Conservation (phyloP, 2,797 vertebrate genomes). For the Coranthus polyacanthus region DNA sequence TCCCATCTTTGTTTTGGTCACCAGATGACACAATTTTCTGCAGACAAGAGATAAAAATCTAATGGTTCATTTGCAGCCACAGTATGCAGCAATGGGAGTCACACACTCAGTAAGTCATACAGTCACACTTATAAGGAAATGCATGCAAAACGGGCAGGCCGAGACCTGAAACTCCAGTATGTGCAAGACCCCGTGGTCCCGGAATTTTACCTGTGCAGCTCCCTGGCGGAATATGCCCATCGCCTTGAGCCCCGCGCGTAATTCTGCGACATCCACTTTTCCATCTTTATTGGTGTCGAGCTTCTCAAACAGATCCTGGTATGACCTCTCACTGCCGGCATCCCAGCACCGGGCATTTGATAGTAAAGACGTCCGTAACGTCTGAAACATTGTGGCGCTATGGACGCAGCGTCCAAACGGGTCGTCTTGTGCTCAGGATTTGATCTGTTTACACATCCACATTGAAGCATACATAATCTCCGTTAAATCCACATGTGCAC, state of each 20-base stretch:
- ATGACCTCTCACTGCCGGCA: constrained; percentile 77
- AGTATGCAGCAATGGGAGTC: no score
- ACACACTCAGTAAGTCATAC: background rate
- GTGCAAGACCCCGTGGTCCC: background rate
- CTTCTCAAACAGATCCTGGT: constrained; percentile 89
- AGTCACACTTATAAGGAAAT: background rate
- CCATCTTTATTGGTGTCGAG: constrained; percentile 93
- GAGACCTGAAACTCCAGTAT: constrained; percentile 22
- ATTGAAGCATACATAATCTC: background rate
- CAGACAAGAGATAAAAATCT: constrained; percentile 17
- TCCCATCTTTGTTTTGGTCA: constrained; percentile 91
- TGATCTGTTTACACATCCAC: constrained; percentile 42
- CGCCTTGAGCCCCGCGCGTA: constrained; percentile 88
- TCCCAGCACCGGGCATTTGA: constrained; percentile 84
- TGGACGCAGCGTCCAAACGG: constrained; percentile 27
- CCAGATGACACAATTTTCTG: constrained; percentile 94
- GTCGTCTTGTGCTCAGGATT: constrained; percentile 26
- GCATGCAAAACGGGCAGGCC: constrained; percentile 30
- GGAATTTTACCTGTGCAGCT: constrained; percentile 88
- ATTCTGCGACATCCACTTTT: constrained; percentile 91
- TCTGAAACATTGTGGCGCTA: constrained; percentile 62
- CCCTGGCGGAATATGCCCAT: constrained; percentile 91
- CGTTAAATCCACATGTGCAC: background rate
- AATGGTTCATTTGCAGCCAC: background rate
- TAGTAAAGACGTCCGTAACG: constrained; percentile 73